Evolutionary conservation across 2,888 invertebrate genomes (phyloP).

Genomic region (Dynastes tityus): DNA sequence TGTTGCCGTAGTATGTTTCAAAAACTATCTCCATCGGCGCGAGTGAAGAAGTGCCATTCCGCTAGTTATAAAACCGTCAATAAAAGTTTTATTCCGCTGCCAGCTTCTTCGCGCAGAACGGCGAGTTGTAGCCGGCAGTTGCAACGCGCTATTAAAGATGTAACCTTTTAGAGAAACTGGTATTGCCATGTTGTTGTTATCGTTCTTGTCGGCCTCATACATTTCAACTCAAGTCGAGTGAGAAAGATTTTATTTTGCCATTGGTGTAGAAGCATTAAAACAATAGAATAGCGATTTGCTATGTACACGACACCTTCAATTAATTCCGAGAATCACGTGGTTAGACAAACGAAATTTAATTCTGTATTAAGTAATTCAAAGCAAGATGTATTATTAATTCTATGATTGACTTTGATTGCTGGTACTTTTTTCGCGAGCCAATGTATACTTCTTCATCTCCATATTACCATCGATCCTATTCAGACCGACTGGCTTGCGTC

Average conservation of each 20-base stretch:
- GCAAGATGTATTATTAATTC: neutral
- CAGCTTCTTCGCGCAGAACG: neutral
- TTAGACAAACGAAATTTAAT: too few species aligned
- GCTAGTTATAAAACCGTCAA: conserved; percentile 17
- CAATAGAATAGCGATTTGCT: too few species aligned
- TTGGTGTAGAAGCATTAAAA: neutral
- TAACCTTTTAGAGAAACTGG: conserved; percentile 2
- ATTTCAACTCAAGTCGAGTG: neutral
- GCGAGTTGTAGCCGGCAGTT: neutral
- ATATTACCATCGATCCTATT: conserved; percentile 52
- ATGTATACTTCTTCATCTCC: conserved; percentile 48
- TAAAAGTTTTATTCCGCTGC: conserved; percentile 22
- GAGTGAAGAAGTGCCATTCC: neutral
- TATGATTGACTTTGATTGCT: too few species aligned
- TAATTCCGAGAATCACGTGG: too few species aligned
- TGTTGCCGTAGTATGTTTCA: conserved; percentile 1
- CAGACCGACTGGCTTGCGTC: conserved; percentile 6
- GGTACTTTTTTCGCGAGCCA: neutral
- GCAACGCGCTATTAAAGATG: conserved; percentile 3
- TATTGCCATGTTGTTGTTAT: neutral
- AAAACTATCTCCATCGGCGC: neutral
- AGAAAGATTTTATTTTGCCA: neutral
- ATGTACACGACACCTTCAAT: too few species aligned
- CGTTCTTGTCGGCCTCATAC: neutral
- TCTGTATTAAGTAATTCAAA: too few species aligned